A percentile compares a stretch with the other conserved stretches of the same genome.
These are phyloP conservation scores for Tonatia bakeri DNA, from an alignment of 2,113 vertebrate species.

Conservation along the genomic window DNA sequence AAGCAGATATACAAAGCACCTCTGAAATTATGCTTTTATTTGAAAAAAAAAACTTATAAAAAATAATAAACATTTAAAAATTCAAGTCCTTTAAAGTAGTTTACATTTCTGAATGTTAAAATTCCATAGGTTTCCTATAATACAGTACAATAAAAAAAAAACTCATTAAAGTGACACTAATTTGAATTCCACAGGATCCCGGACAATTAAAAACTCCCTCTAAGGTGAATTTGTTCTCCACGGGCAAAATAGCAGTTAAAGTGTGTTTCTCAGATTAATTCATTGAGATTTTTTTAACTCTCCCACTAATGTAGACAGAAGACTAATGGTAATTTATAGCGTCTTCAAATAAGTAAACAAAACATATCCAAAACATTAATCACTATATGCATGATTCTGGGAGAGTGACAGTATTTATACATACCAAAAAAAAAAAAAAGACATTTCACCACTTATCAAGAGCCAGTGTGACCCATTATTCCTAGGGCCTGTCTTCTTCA, in stretches of 20 bases:
- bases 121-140: background rate
- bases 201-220: background rate
- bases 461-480: background rate
- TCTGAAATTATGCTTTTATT: background rate
- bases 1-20: background rate
- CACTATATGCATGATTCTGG: background rate
- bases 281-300: conserved; percentile 19
- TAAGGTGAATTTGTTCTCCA: conserved; percentile 13
- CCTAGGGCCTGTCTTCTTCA: background rate
- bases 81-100: background rate
- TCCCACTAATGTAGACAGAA: background rate
- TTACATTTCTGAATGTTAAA: background rate
- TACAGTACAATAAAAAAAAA: conserved; percentile 1
- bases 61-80: conserved; percentile 34
- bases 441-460: background rate
- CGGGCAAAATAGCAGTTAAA: background rate
- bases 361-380: background rate
- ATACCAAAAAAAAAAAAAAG: background rate
- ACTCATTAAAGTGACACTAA: conserved; percentile 20
- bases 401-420: background rate
- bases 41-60: conserved; percentile 4
- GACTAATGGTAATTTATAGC: background rate
- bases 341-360: conserved; percentile 43
- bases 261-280: background rate
- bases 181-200: conserved; percentile 17